Percentiles rank a stretch among this genome's conserved stretches.
Evolutionary conservation across 2,113 vertebrate species (phyloP).

Genomic region (Ranitomeya imitator): DNA sequence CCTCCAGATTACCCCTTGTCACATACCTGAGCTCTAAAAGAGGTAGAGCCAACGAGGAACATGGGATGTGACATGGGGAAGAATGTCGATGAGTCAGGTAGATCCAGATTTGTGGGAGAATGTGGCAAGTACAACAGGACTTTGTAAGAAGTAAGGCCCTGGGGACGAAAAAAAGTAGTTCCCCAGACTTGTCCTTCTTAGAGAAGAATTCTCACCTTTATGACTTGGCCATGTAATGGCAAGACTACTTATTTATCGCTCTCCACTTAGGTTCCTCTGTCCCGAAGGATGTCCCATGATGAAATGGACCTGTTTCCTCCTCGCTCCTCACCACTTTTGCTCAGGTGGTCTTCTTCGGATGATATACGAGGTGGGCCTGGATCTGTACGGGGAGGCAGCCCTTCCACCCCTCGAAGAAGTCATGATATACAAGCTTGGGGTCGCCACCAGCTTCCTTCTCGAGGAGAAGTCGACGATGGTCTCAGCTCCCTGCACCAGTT

Average conservation of each 20-base stretch:
- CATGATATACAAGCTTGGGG: constrained; percentile 13
- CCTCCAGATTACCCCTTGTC: not conserved
- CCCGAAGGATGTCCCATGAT: constrained; percentile 78
- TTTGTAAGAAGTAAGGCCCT: too few relatives aligned
- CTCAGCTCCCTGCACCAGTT: constrained; percentile 75
- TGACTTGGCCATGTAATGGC: too few relatives aligned
- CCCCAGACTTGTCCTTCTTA: too few relatives aligned
- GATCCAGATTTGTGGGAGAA: not conserved
- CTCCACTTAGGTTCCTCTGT: constrained; percentile 72
- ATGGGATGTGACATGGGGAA: not conserved
- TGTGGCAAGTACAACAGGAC: too few relatives aligned
- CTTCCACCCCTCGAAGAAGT: constrained; percentile 65
- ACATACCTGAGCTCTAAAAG: not conserved
- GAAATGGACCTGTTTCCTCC: constrained; percentile 78
- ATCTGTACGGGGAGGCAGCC: constrained; percentile 68
- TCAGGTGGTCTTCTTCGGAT: constrained; percentile 82
- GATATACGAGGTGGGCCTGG: constrained; percentile 73
- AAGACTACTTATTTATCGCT: not conserved
- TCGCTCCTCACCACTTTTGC: constrained; percentile 73
- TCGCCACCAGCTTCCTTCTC: constrained; percentile 14
- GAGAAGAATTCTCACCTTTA: too few relatives aligned
- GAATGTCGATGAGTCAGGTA: not conserved
- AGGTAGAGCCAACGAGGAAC: not conserved
- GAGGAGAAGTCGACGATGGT: constrained; percentile 56
- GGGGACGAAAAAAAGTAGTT: too few relatives aligned